phyloP scores from a whole-genome alignment of 2,888 invertebrate species.

The Phortica magna region DNA sequence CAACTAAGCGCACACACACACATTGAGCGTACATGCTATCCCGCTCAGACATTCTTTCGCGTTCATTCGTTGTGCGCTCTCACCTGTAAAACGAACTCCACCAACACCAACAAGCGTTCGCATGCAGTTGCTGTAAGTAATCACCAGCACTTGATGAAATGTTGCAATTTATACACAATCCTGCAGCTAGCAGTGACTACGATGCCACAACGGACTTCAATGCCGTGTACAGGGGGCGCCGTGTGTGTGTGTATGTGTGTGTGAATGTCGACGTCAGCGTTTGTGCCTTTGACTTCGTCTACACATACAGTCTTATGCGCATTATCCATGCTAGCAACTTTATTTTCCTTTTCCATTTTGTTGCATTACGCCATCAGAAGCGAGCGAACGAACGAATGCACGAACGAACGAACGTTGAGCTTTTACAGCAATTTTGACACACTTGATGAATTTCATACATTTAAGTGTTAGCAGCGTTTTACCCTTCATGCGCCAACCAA shows the following conservation, averaged over 20 bases:
- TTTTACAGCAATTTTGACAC: slow-evolving; percentile 66
- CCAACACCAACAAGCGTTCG: not conserved
- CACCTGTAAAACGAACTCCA: slow-evolving; percentile 15
- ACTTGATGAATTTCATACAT: slow-evolving; percentile 64
- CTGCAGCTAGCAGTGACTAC: slow-evolving; percentile 28
- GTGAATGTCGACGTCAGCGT: not conserved
- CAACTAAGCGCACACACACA: slow-evolving; percentile 56
- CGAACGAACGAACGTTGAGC: slow-evolving; percentile 41
- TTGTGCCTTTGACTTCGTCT: slow-evolving; percentile 20
- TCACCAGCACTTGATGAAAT: slow-evolving; percentile 67
- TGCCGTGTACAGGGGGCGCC: not conserved
- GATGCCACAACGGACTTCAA: not conserved
- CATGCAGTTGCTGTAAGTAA: slow-evolving; percentile 44
- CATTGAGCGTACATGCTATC: slow-evolving; percentile 17
- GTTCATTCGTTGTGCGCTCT: not conserved
- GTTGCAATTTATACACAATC: slow-evolving; percentile 65
- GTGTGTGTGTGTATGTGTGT: slow-evolving; percentile 28
- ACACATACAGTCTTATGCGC: slow-evolving; percentile 29
- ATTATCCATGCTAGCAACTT: slow-evolving; percentile 49
- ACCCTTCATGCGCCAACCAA: not conserved
- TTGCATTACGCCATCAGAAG: slow-evolving; percentile 37
- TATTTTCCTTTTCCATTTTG: slow-evolving; percentile 44
- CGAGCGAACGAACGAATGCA: too few species aligned
- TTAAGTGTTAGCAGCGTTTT: slow-evolving; percentile 43
- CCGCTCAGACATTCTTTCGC: not conserved